phyloP scores from a whole-genome alignment of 1,140 invertebrate genomes.

The Euschistus heros region DNA sequence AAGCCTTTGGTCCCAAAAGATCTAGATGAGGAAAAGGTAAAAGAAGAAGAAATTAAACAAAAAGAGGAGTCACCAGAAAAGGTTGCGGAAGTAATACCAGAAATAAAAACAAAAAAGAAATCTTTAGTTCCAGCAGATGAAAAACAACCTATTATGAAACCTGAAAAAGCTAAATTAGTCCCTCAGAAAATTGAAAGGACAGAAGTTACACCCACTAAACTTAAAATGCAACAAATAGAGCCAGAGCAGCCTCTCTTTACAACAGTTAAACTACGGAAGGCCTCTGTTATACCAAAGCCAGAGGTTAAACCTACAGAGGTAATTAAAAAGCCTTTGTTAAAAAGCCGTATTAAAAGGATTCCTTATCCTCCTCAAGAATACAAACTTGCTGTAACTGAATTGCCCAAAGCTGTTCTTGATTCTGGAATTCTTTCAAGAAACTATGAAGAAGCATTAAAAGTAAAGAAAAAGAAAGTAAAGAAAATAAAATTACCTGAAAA shows the following conservation, averaged over 20 bases:
- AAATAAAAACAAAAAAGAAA: background rate
- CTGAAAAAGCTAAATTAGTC: constrained; percentile 16
- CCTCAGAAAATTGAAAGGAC: constrained; percentile 34
- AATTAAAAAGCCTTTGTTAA: constrained; percentile 48
- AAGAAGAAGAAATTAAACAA: no score
- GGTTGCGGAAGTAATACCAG: background rate
- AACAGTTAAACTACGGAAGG: constrained; percentile 52
- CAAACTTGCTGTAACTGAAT: constrained; percentile 27
- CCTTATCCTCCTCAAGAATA: constrained; percentile 37
- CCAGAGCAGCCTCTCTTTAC: constrained; percentile 45
- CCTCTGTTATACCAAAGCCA: constrained; percentile 38
- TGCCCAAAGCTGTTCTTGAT: constrained; percentile 36
- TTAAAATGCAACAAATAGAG: constrained; percentile 35
- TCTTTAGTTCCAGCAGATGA: constrained; percentile 12
- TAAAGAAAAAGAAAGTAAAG: constrained; percentile 46
- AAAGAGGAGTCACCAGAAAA: background rate
- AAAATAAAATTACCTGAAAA: constrained; percentile 38
- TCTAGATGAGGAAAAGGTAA: constrained; percentile 7
- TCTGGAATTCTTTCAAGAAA: constrained; percentile 56
- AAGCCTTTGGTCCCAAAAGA: constrained; percentile 20
- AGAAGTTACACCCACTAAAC: constrained; percentile 39
- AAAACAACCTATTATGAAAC: constrained; percentile 19
- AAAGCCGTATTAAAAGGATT: constrained; percentile 47
- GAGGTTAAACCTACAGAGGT: constrained; percentile 39
- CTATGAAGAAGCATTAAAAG: constrained; percentile 51